phyloP scores from a whole-genome alignment of 1,140 invertebrate genomes.

The Ceratina australensis region DNA sequence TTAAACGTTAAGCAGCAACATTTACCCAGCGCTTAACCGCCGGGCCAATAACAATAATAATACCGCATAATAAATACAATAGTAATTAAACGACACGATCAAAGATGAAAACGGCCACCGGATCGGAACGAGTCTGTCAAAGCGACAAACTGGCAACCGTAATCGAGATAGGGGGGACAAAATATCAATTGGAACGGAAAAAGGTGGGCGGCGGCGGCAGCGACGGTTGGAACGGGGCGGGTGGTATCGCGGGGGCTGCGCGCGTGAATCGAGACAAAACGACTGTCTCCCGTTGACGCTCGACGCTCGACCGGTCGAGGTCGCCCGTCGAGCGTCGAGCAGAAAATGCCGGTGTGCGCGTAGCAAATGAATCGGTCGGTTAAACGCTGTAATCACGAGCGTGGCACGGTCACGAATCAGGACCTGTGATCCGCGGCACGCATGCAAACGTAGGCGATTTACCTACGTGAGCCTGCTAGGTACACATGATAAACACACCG shows the following conservation, averaged over 20 bases:
- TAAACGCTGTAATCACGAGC: slow-evolving; percentile 70
- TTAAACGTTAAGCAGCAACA: no score
- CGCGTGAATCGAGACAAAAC: slow-evolving; percentile 5
- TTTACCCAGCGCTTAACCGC: no score
- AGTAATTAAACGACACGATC: no score
- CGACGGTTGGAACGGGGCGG: no score
- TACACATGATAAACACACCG: slow-evolving; percentile 41
- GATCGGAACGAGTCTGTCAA: neutral
- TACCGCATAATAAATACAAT: no score
- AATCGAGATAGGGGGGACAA: no score
- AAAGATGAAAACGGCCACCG: neutral
- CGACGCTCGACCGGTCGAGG: neutral
- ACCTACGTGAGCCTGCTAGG: slow-evolving; percentile 52
- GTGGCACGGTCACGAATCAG: slow-evolving; percentile 63
- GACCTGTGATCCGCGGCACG: slow-evolving; percentile 55
- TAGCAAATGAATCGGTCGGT: slow-evolving; percentile 66
- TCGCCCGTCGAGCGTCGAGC: slow-evolving; percentile 11
- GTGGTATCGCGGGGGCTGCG: no score
- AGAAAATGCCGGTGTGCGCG: slow-evolving; percentile 46
- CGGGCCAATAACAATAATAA: no score
- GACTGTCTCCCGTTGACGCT: neutral
- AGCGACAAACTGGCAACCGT: no score
- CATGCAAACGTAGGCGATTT: slow-evolving; percentile 57
- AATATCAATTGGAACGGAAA: neutral
- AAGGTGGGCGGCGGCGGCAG: no score